Conservation (phyloP, 2,888 invertebrate genomes). For the Ryuthela nishihirai region DNA sequence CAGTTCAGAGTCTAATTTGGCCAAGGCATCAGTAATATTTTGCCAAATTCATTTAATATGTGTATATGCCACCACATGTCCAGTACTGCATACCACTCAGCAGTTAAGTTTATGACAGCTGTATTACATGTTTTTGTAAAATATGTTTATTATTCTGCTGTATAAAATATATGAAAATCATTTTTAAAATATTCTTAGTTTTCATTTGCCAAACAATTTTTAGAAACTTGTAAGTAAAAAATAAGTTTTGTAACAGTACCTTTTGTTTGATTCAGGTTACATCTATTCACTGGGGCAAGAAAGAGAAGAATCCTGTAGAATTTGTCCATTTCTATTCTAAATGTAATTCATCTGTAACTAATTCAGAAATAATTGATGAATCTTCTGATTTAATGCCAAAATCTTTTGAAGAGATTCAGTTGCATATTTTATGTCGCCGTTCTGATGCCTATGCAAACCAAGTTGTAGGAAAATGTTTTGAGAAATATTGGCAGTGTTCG, state of each 20-base stretch:
- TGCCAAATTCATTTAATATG: too few relatives aligned
- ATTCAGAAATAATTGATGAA: not conserved
- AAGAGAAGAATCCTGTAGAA: slow-evolving; percentile 39
- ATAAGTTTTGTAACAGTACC: slow-evolving; percentile 23
- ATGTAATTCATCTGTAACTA: slow-evolving; percentile 1
- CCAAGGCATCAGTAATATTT: too few relatives aligned
- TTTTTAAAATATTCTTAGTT: too few relatives aligned
- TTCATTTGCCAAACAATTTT: too few relatives aligned
- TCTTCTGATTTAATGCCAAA: slow-evolving; percentile 17
- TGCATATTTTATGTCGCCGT: slow-evolving; percentile 20
- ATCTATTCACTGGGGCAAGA: slow-evolving; percentile 38
- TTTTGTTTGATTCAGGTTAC: slow-evolving; percentile 9
- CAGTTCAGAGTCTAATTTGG: too few relatives aligned
- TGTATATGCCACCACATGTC: too few relatives aligned
- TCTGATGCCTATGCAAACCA: slow-evolving; percentile 10
- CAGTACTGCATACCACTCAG: too few relatives aligned
- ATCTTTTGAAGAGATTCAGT: slow-evolving; percentile 28
- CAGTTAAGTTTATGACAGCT: too few relatives aligned
- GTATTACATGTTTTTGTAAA: too few relatives aligned
- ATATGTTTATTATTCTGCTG: too few relatives aligned
- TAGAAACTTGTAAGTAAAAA: too few relatives aligned
- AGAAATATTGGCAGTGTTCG: slow-evolving; percentile 13
- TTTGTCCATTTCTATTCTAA: slow-evolving; percentile 40
- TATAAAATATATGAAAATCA: too few relatives aligned
- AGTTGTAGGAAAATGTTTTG: slow-evolving; percentile 13